Evolutionary conservation across 2,888 invertebrate genomes (phyloP), one percentile per base, ranked within the genome.

Genomic region (Amphiduros pacificus): DNA sequence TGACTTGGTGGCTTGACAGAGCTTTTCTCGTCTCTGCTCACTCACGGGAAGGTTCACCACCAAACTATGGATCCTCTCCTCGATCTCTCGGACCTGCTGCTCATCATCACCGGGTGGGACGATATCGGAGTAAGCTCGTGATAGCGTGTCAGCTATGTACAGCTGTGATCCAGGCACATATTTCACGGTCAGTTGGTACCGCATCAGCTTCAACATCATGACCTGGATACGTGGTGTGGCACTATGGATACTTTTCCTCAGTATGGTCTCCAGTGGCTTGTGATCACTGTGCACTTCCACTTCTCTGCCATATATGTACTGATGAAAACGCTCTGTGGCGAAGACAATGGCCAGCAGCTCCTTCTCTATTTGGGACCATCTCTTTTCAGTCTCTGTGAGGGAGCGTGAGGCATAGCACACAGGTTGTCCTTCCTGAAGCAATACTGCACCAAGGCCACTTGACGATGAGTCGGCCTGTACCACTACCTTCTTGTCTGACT

Each of bases 301-400:
- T n/a, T 6, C 1, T 11, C 55, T 31, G 4, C 64, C 65, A 55
- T 51, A 65, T 9, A 55, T 50, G 51, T 57, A 60, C 24, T 60
- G 49, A 44, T 65, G 63, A 17, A 55, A 65, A 14, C 36, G 22
- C 40, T 65, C 44, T 17, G 50, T 41, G 2, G 49, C 65, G 49
- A 57, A 53, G 17, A 56, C 29, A n/a, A 65, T 48, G n/a, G 65
- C 55, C 1, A 65, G 55, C 14, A 29, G n/a, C 28, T 65, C 57
- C 26, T 61, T 57, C 49, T 63, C 60, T 6, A 61, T 63, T 27
- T 55, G 55, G 20, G 63, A 57, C 36, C 61, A 63, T 9, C 56
- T 17, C 9, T 6, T 50, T 41, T 63, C 63, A 11, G 57, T 52
- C 24, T 31, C 26, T 5, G 55, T 56, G 5, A 64, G 51, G 5